Base-by-base conservation (phyloP, 2,888 invertebrate species). In the Agrenia bidenticulata region DNA sequence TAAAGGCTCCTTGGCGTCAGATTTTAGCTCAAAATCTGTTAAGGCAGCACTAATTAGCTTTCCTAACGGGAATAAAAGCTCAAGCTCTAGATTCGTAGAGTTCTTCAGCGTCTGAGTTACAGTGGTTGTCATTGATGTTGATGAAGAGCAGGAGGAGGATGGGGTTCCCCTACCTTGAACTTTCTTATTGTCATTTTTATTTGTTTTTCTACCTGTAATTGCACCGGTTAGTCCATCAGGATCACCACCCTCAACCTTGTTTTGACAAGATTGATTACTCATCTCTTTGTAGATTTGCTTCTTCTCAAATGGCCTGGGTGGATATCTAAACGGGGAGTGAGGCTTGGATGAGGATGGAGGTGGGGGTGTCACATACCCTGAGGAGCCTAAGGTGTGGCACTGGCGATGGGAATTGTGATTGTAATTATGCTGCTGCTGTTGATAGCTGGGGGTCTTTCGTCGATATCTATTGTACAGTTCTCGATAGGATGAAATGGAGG, bases 401-500 rank as follows among this genome's bases (percentile, higher is more conserved):
- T 32, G 32, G 5, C 32, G 32, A 32, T 32, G n/a, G 13, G 39
- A 39, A 13, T 39, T 9, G 9, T 13, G 51, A 19, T 17, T 21
- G 5, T 5, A 4, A 15, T 15, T 21, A 23, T 21, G 24, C 5
- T 19, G 19, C 9, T 17, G 51, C 56, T 60, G 61, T 57, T 67
- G 67, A 63, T 67, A 67, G 27, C 67, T 59, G 1, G 63, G 67
- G 23, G 66, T 57, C 62, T 64, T 54, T 32, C 70, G 26, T 23
- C 70, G 64, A 58, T 70, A 70, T 49, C 59, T 42, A 61, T 70
- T 70, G 56, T 70, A 66, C 58, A 67, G 64, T n/a, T 66, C 66
- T 58, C 62, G 51, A 61, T 66, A 69, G 45, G 66, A 66, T 54
- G 63, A 58, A 21, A 61, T 56, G 37, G 66, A 63, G 13, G 69